These are phyloP conservation scores for Campoplex nolae DNA, from an alignment of 2,888 invertebrate species.

Conservation along the genomic window DNA sequence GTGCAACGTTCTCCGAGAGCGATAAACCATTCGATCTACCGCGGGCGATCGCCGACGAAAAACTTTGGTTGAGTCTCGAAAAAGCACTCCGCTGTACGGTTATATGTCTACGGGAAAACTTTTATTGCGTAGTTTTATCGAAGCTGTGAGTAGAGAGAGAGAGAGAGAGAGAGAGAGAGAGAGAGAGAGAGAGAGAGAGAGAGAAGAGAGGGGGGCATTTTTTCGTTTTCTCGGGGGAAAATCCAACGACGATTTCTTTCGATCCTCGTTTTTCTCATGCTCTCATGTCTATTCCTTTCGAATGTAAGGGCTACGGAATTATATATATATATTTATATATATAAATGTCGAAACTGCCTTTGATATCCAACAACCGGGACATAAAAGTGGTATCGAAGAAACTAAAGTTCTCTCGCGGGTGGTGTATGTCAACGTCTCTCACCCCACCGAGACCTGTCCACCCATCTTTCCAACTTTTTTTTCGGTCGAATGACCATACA, in stretches of 20 bases:
- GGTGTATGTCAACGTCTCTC: conserved; percentile 20
- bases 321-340: conserved; percentile 7
- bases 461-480: not conserved
- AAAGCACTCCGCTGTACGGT: conserved; percentile 49
- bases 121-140: conserved; percentile 49
- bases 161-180: conserved; percentile 5
- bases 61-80: conserved; percentile 57
- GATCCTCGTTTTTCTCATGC: conserved; percentile 33
- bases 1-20: conserved; percentile 49
- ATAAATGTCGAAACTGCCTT: conserved; percentile 45
- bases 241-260: conserved; percentile 46
- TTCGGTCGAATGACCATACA: not conserved
- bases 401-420: conserved; percentile 35
- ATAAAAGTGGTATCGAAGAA: conserved; percentile 50
- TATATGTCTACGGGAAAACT: conserved; percentile 54
- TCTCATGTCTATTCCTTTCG: conserved; percentile 23
- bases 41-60: conserved; percentile 49
- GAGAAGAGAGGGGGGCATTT: conserved; percentile 14
- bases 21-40: conserved; percentile 65
- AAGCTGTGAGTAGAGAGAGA: conserved; percentile 21
- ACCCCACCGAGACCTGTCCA: not conserved
- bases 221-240: conserved; percentile 38
- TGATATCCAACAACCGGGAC: conserved; percentile 51
- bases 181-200: conserved; percentile 1
- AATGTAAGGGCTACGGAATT: conserved; percentile 20